phyloP scores from a whole-genome alignment of 2,797 vertebrate genomes.

The Oophaga sylvatica region DNA sequence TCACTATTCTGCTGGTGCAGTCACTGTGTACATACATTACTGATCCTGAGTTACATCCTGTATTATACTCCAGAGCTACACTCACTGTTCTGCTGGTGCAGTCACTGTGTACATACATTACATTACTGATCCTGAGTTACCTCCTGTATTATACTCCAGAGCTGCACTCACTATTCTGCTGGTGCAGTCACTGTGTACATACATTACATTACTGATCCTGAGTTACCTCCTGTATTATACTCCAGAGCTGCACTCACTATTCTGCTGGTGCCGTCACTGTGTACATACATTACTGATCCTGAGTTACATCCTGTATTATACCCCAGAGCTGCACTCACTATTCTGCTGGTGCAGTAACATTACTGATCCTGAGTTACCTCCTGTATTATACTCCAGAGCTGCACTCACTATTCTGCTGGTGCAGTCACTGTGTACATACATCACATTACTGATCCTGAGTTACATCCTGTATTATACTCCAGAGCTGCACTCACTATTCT shows the following conservation, averaged over 20 bases:
- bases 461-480: too few species aligned
- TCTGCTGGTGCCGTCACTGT: neutral
- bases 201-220: too few species aligned
- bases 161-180: neutral
- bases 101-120: neutral
- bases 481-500: neutral
- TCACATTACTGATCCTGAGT: too few species aligned
- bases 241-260: neutral
- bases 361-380: too few species aligned
- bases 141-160: too few species aligned
- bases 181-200: neutral
- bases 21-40: neutral
- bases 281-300: too few species aligned
- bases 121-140: too few species aligned
- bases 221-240: too few species aligned
- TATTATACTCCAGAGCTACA: neutral
- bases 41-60: too few species aligned
- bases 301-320: too few species aligned
- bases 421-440: neutral
- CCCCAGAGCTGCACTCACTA: neutral
- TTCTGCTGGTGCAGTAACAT: neutral
- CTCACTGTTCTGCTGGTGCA: neutral
- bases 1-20: neutral
- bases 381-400: neutral
- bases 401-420: neutral